These are phyloP conservation scores for Drosophila sechellia DNA, from an alignment of 1,140 invertebrate species.

Conservation along the genomic window DNA sequence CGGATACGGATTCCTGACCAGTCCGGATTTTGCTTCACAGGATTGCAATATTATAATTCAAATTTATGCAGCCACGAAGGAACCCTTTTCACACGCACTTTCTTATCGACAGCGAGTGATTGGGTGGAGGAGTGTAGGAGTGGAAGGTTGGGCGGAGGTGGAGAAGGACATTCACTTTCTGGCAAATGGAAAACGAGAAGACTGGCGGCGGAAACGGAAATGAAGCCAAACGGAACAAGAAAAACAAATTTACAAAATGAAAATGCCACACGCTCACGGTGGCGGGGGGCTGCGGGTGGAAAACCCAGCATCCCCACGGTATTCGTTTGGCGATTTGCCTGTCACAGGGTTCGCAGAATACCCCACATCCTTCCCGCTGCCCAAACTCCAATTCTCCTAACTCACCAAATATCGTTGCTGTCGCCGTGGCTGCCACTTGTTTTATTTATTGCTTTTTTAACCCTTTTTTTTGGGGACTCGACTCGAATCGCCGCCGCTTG, in stretches of 20 bases:
- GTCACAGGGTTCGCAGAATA: constrained; percentile 52
- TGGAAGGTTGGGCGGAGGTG: background rate
- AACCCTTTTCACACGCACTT: constrained; percentile 82
- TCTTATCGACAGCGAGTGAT: constrained; percentile 73
- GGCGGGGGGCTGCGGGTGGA: background rate
- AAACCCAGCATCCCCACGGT: constrained; percentile 58
- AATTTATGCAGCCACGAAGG: constrained; percentile 72
- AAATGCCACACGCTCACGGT: constrained; percentile 60
- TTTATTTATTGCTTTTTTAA: constrained; percentile 83
- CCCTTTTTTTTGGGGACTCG: constrained; percentile 67
- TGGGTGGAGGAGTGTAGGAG: background rate
- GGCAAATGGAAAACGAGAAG: constrained; percentile 49
- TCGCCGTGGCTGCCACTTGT: constrained; percentile 77
- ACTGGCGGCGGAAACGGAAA: constrained; percentile 64
- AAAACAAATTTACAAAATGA: constrained; percentile 83
- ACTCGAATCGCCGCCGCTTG: constrained; percentile 39
- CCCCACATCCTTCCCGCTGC: background rate
- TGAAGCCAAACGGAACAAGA: constrained; percentile 82
- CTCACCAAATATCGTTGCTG: constrained; percentile 72
- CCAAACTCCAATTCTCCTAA: constrained; percentile 27
- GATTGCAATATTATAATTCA: constrained; percentile 79
- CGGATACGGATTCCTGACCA: constrained; percentile 32
- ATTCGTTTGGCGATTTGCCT: constrained; percentile 82
- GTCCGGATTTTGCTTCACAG: constrained; percentile 16
- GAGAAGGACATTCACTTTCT: constrained; percentile 44